Evolutionary conservation across 2,888 invertebrate species (phyloP), one percentile per base, ranked within the genome.

Genomic region (Phlogophora meticulosa): DNA sequence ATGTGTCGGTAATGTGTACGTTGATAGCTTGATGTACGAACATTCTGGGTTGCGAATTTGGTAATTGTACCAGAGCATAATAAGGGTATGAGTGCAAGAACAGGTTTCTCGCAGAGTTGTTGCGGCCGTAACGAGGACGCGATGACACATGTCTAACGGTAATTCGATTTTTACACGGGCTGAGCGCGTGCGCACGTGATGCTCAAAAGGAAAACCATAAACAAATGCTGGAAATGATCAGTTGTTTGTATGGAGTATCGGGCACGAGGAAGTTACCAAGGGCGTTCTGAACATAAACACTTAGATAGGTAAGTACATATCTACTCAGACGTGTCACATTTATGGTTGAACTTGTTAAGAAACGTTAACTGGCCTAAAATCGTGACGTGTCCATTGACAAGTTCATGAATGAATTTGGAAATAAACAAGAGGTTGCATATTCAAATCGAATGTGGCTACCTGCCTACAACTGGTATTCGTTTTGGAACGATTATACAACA

Each of bases 71-170:
- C 83, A 84, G 77, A 80, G 82, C 84, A 88, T 85, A 88, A 91
- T 90, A 90, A 91, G 91, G 91, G 90, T 90, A 90, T 85, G 85
- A 84, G 79, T 81, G 84, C 83, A 89, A 89, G 90, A 93, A 93
- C 93, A 90, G 93, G 94, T 94, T 94, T 91, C 86, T 85, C 85
- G 88, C 87, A 84, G 85, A 87, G 85, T 80, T 82, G 84, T 83
- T 81, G 84, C 80, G 75, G 83, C 78, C 80, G 90, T 88, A 94
- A 90, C 87, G 94, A 94, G 95, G 94, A 88, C 94, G 85, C 92
- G 92, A 92, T 94, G 94, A 93, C 93, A 94, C 94, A 95, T 90
- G 91, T 93, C 94, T 95, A 95, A 94, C 95, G 94, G 95, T 94
- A 92, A 92, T 87, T 87, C 87, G 85, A 91, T 91, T 93, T 93